Evolutionary conservation across 2,888 invertebrate genomes (phyloP).

Genomic region (Aleiodes testaceus): DNA sequence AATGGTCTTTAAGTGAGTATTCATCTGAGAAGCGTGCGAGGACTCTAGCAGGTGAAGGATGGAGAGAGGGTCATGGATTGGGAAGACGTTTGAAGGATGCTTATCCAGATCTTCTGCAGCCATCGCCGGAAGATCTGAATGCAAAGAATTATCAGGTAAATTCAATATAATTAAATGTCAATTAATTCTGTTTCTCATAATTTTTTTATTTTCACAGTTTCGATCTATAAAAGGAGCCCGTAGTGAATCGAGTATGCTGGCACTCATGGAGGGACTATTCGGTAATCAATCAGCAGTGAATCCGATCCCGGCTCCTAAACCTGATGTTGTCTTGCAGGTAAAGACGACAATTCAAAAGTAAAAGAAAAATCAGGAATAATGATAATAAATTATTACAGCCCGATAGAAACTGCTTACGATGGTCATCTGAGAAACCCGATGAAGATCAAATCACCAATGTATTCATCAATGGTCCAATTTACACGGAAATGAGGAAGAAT

Average conservation of each 20-base stretch:
- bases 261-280: not conserved
- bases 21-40: not conserved
- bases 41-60: not conserved
- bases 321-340: not conserved
- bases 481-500: too few species aligned
- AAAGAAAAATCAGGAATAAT: too few species aligned
- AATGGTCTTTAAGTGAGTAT: not conserved
- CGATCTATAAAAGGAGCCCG: slow-evolving; percentile 6
- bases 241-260: slow-evolving; percentile 1
- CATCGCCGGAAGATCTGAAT: not conserved
- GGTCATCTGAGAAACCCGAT: too few species aligned
- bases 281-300: not conserved
- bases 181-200: not conserved
- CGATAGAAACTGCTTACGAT: too few species aligned
- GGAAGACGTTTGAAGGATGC: slow-evolving; percentile 1
- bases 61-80: not conserved
- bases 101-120: not conserved
- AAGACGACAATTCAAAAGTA: not conserved
- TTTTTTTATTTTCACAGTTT: not conserved
- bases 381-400: too few species aligned
- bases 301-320: not conserved
- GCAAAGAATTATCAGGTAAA: not conserved
- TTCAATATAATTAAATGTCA: not conserved
- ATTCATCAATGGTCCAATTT: too few species aligned
- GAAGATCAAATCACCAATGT: too few species aligned